phyloP scores from a whole-genome alignment of 1,140 invertebrate species.

The Leptopilina clavipes region DNA sequence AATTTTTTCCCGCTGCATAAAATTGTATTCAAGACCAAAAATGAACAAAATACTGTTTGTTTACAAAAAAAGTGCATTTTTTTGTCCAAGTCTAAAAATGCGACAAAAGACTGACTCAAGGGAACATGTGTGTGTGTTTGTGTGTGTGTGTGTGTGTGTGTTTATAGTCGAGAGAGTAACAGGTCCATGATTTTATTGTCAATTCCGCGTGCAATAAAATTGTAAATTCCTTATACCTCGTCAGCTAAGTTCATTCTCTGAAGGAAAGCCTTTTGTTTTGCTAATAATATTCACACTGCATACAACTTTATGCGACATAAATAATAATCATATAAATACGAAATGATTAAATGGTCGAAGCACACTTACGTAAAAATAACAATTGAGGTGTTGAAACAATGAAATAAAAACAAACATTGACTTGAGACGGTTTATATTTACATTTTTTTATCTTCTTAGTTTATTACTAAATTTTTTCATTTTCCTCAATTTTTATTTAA shows the following conservation, averaged over 20 bases:
- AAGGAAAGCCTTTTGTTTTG: slow-evolving; percentile 14
- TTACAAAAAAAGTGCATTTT: too few relatives aligned
- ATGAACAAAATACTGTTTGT: too few relatives aligned
- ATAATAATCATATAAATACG: slow-evolving; percentile 1
- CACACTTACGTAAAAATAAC: slow-evolving; percentile 16
- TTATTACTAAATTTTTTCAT: background rate
- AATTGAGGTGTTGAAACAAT: slow-evolving; percentile 12
- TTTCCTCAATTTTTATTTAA: too few relatives aligned
- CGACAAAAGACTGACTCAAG: too few relatives aligned
- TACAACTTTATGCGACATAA: slow-evolving; percentile 4
- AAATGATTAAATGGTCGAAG: slow-evolving; percentile 16
- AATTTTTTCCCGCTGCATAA: too few relatives aligned
- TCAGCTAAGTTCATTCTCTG: slow-evolving; percentile 15
- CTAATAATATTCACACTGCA: slow-evolving; percentile 16
- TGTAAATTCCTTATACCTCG: slow-evolving; percentile 14
- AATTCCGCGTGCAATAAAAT: slow-evolving; percentile 19
- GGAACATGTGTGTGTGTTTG: too few relatives aligned
- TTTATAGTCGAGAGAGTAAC: background rate
- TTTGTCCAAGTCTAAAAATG: too few relatives aligned
- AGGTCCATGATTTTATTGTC: slow-evolving; percentile 11
- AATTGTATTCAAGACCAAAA: too few relatives aligned
- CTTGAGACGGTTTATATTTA: background rate
- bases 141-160: too few relatives aligned
- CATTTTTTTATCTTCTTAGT: background rate
- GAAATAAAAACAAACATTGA: slow-evolving; percentile 13